Percentiles rank a stretch among this genome's conserved stretches.
Evolutionary conservation across 2,113 vertebrate species (phyloP).

Genomic region (Nanorana parkeri): DNA sequence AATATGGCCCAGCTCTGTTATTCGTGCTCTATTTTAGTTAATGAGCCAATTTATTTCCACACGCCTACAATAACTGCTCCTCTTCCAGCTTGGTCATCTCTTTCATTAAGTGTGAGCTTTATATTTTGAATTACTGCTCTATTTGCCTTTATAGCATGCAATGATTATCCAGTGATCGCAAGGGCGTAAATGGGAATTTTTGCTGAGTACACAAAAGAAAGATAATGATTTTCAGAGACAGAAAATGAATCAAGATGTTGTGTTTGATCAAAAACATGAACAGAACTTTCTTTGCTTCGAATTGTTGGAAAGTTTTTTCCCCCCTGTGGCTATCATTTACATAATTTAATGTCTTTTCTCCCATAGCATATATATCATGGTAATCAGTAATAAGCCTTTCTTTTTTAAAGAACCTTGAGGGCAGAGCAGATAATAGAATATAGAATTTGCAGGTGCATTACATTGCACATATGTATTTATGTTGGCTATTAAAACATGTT

Average conservation of each 20-base stretch:
- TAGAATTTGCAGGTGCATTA: no score
- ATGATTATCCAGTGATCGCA: conserved; percentile 45
- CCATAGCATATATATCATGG: no score
- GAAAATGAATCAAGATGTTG: conserved; percentile 15
- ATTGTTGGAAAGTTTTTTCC: no score
- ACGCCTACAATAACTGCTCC: conserved; percentile 43
- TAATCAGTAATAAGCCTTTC: no score
- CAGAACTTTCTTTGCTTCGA: neutral
- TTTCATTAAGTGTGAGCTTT: conserved; percentile 54
- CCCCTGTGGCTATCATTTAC: no score
- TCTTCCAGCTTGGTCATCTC: conserved; percentile 49
- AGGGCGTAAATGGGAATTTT: conserved; percentile 40
- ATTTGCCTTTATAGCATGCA: conserved; percentile 45
- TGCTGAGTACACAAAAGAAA: conserved; percentile 25
- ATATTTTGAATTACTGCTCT: conserved; percentile 52
- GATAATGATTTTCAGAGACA: conserved; percentile 22
- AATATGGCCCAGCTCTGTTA: conserved; percentile 45
- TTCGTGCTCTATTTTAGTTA: conserved; percentile 43
- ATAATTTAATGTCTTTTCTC: no score
- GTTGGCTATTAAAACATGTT: no score
- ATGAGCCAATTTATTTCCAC: conserved; percentile 53
- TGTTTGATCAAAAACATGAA: conserved; percentile 24
- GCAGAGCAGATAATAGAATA: no score
- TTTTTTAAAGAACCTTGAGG: no score
- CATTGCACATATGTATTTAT: no score